Evolutionary conservation across 2,888 invertebrate species (phyloP), one percentile per base, ranked within the genome.

Genomic region (Leptinotarsa rubiginosa): DNA sequence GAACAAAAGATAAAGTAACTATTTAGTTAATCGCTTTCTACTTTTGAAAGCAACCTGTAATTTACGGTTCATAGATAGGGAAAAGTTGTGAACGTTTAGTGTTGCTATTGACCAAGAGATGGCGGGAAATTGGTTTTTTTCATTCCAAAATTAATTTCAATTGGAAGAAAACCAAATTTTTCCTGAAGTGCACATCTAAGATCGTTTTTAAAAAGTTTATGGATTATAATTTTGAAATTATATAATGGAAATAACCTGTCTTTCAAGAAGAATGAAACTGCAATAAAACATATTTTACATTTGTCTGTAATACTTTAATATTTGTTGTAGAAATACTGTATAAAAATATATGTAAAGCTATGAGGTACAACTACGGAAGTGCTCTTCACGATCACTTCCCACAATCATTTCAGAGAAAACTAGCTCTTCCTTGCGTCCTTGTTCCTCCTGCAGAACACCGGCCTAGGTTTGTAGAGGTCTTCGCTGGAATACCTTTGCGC

Each of bases 391-490:
- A 52, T 52, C 18, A 52, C 18, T 52, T 52, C n/a, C 52, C 18
- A 52, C 3, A 12, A 52, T 18, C 3, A 18, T 18, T 18, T 5
- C 18, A 7, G 52, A n/a, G n/a, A 18, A 59, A 22, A 12, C 25
- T 15, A 59, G 25, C 59, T 59, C 59, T 68, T 68, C 41, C 54
- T 68, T 41, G 68, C 68, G 54, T 41, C 68, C 75, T 89, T 85
- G 66, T 73, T 78, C 77, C 91, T 89, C 78, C 90, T 88, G 77
- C 90, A 89, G 80, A 92, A 88, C 56, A 90, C 83, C 59, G 91
- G 91, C 79, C 93, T 88, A 70, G 93, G 93, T 85, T 93, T 93
- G 85, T 93, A 94, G 73, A 93, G 88, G 87, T 94, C 93, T 81
- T 93, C 92, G 80, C 91, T 92, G 73, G 91, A 90, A 83, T 93